Conservation (phyloP, 2,113 vertebrate genomes). For the Eclectus roratus region DNA sequence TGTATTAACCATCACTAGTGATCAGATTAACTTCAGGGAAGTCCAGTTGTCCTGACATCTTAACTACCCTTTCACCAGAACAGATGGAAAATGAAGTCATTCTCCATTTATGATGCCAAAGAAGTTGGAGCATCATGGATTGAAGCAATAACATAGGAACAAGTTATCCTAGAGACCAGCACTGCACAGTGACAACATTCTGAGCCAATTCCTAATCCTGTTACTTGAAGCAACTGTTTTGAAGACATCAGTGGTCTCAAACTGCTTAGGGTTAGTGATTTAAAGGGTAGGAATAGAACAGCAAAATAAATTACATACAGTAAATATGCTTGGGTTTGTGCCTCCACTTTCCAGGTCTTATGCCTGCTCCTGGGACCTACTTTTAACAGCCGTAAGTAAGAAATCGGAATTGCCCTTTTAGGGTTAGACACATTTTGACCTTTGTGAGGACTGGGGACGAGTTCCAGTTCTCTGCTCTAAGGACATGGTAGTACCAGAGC, state of each 20-base stretch:
- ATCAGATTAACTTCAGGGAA: neutral
- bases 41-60: neutral
- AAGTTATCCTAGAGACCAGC: neutral
- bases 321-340: fast-evolving
- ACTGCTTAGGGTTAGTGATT: neutral
- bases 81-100: neutral
- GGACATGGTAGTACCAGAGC: neutral
- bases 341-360: neutral
- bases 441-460: fast-evolving
- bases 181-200: neutral
- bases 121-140: neutral
- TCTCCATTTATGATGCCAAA: neutral
- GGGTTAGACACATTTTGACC: neutral
- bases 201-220: neutral
- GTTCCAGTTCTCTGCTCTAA: neutral
- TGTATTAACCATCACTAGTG: neutral
- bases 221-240: neutral
- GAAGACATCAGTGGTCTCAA: neutral
- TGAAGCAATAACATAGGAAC: neutral
- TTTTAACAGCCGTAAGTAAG: neutral
- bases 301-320: neutral
- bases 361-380: neutral
- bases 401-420: neutral
- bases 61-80: neutral
- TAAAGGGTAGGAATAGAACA: neutral